A percentile compares a stretch with the other conserved stretches of the same genome.
phyloP scores from a whole-genome alignment of 2,888 invertebrate genomes.

The Acronicta leporina region DNA sequence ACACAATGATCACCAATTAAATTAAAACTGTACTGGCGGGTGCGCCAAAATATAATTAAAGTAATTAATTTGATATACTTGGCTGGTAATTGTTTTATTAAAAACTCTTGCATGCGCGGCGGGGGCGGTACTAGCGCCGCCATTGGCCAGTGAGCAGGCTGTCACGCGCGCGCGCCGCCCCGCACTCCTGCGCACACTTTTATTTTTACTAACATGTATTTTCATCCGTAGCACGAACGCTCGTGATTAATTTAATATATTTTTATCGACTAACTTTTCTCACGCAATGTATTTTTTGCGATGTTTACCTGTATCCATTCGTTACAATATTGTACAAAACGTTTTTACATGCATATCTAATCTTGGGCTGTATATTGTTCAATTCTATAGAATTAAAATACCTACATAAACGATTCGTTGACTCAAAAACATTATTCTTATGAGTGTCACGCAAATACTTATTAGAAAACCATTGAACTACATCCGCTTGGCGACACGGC shows the following conservation, averaged over 20 bases:
- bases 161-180: constrained; percentile 56
- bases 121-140: constrained; percentile 47
- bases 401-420: constrained; percentile 36
- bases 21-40: constrained; percentile 61
- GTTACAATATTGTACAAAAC: constrained; percentile 52
- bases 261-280: constrained; percentile 75
- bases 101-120: constrained; percentile 66
- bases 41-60: constrained; percentile 71
- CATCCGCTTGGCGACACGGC: constrained; percentile 32
- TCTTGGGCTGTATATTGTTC: constrained; percentile 55
- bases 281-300: constrained; percentile 78
- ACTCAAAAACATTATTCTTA: constrained; percentile 41
- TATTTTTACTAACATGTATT: constrained; percentile 70
- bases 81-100: constrained; percentile 72
- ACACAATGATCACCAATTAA: constrained; percentile 62
- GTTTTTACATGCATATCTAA: constrained; percentile 59
- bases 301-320: constrained; percentile 60
- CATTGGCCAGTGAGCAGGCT: constrained; percentile 69
- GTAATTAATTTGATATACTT: constrained; percentile 79
- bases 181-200: constrained; percentile 65
- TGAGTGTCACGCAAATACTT: constrained; percentile 35
- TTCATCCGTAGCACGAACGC: constrained; percentile 71
- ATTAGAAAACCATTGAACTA: constrained; percentile 33
- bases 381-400: constrained; percentile 44
- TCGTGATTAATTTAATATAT: constrained; percentile 86